Conservation (phyloP, 2,888 invertebrate genomes). For the Polymixis flavicincta region DNA sequence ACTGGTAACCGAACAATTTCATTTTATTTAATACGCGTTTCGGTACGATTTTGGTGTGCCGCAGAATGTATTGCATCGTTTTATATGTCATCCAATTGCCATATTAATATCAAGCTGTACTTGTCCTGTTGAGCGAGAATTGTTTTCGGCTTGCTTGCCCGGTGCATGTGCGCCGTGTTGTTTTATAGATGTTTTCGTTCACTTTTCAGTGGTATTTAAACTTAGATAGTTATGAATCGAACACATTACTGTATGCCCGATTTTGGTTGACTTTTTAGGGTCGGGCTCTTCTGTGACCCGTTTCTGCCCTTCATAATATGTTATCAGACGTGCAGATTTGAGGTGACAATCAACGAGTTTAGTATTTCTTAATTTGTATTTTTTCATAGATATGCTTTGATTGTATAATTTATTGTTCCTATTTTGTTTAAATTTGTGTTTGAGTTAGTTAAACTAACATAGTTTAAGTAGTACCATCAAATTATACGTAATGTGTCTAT, state of each 20-base stretch:
- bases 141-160: background rate
- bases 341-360: too few species aligned
- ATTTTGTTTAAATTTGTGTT: too few species aligned
- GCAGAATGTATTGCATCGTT: conserved; percentile 18
- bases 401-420: too few species aligned
- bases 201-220: background rate
- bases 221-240: background rate
- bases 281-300: too few species aligned
- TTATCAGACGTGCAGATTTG: background rate
- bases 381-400: too few species aligned
- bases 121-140: background rate
- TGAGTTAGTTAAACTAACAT: too few species aligned
- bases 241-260: background rate
- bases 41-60: conserved; percentile 1
- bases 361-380: too few species aligned
- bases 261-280: too few species aligned
- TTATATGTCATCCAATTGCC: conserved; percentile 3
- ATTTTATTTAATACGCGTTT: conserved; percentile 58
- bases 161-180: background rate
- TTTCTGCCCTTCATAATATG: background rate
- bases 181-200: background rate
- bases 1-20: conserved; percentile 55
- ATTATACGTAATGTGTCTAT: too few species aligned
- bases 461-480: too few species aligned
- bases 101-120: background rate